phyloP scores from a whole-genome alignment of 1,140 invertebrate genomes.

The Apocrypta bakeri region DNA sequence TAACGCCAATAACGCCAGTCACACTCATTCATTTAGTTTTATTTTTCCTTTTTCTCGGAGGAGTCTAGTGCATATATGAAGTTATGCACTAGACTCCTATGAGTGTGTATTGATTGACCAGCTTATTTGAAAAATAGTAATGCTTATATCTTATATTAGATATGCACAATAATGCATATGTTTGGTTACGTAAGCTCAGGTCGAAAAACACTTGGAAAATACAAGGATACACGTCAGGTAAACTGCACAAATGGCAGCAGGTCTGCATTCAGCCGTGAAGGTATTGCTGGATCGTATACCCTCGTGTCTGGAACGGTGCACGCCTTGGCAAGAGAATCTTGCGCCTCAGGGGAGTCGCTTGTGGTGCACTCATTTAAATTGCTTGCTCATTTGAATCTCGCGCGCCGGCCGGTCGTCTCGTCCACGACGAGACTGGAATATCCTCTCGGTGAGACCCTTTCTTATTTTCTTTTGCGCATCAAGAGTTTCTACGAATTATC shows the following conservation, averaged over 20 bases:
- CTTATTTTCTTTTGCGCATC: not conserved
- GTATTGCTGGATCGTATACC: not conserved
- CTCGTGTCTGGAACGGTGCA: not conserved
- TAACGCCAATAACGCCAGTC: not conserved
- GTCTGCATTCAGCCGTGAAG: not conserved
- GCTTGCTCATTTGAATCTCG: conserved; percentile 40
- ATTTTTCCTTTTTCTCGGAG: too few relatives aligned
- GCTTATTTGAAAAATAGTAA: too few relatives aligned
- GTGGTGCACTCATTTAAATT: conserved; percentile 46
- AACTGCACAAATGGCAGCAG: not conserved
- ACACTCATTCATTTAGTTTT: not conserved
- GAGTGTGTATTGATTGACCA: too few relatives aligned
- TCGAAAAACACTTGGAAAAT: not conserved
- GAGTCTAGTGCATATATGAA: too few relatives aligned
- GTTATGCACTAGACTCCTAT: too few relatives aligned
- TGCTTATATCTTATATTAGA: too few relatives aligned
- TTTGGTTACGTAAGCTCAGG: too few relatives aligned
- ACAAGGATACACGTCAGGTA: not conserved
- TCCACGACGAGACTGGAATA: conserved; percentile 40
- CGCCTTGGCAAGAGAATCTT: not conserved
- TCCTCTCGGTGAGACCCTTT: not conserved
- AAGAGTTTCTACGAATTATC: too few relatives aligned
- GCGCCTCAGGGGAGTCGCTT: not conserved
- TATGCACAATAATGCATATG: too few relatives aligned
- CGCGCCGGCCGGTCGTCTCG: conserved; percentile 8